These are phyloP conservation scores for Onychomys arenicola DNA, from an alignment of 2,797 vertebrate genomes.

Conservation along the genomic window DNA sequence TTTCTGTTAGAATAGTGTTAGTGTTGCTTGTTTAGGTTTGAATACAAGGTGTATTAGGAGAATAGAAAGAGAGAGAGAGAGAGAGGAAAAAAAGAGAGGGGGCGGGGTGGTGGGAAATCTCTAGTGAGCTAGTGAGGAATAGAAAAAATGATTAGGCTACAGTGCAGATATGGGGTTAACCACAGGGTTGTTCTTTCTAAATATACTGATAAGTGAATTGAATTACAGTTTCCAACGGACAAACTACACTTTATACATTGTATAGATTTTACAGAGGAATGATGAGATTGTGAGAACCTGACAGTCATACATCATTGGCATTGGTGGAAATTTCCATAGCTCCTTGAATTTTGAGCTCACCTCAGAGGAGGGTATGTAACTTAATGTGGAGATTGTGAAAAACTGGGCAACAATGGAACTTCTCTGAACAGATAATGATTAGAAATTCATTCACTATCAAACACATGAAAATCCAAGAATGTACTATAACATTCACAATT, in stretches of 20 bases:
- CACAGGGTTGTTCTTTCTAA: background rate
- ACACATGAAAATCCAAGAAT: background rate
- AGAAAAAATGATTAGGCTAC: background rate
- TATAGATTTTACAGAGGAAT: background rate
- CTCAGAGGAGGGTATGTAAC: background rate
- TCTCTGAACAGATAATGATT: background rate
- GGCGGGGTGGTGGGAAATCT: no score
- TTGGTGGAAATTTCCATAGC: background rate
- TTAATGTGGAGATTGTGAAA: background rate
- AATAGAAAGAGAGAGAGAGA: background rate
- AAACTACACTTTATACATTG: background rate
- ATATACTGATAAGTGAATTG: background rate
- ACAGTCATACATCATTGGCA: background rate
- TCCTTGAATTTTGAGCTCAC: background rate
- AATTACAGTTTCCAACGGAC: background rate
- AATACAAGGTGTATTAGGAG: background rate
- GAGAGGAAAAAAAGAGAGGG: rapidly evolving
- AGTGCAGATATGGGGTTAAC: background rate
- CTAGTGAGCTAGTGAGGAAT: background rate
- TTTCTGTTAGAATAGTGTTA: background rate
- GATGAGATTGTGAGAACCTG: background rate
- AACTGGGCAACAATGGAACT: background rate
- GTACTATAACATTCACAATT: background rate
- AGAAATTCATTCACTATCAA: background rate
- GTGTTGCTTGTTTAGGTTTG: background rate